Base-by-base conservation (phyloP, 2,113 vertebrate species). In the Danionella cerebrum region DNA sequence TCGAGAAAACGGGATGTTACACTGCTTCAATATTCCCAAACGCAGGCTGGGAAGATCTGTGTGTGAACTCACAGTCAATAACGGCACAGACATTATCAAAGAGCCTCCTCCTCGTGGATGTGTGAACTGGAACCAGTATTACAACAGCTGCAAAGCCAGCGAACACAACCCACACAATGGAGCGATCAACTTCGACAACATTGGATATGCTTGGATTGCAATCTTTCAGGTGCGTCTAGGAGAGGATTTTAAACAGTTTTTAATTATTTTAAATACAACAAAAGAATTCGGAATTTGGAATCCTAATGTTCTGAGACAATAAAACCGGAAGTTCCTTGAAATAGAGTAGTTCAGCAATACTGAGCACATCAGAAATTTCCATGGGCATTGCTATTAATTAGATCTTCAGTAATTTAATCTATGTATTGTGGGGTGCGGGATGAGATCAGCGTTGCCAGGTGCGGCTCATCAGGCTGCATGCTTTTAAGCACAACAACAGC, bases 161-260 rank as follows among this genome's bases (percentile, higher is more conserved):
- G 93, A 93, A 0, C 18, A 91, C 1, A 98, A 98, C 86, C 96
- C 96, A 0, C 95, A 97, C 88, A 97, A 97, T 1, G 96, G 95
- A 12, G 95, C 96, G 74, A 97, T 98, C 85, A 98, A 91, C 77
- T 98, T 98, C 67, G 96, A 98, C 78, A 98, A 98, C 47, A 98
- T 98, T 16, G 95, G 94, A 78, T 98, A 97, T 1, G 96, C 96
- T 31, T 98, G 96, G 96, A 98, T 98, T 8, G 94, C 96, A 66
- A 98, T 98, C 80, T 98, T 98, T 80, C 96, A 98, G 95, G 96
- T 98, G 79, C 29, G 85, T 47, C 8, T 64, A 9, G 1, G 2
- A 51, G 45, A n/a, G 21, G 13, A 19, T n/a, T 3, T 44, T 35
- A 33, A 44, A 24, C 27, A 29, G 5, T 19, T 5, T 4, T 6